Evolutionary conservation across 2,113 vertebrate species (phyloP), one percentile per base, ranked within the genome.

Genomic region (Alligator sinensis): DNA sequence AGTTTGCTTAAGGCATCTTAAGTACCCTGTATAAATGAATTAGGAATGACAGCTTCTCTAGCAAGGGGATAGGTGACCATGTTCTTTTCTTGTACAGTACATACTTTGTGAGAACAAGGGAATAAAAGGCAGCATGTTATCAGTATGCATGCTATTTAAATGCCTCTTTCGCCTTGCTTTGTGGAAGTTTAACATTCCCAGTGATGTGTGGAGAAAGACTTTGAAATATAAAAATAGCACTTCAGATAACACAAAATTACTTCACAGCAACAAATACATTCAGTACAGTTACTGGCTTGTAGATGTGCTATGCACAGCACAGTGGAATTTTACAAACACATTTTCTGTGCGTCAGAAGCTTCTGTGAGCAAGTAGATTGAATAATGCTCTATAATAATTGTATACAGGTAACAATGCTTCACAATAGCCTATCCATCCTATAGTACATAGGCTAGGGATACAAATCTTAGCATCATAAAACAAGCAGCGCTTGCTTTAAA

Each of bases 161-260:
- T 90, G 74, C 54, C 34, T 94, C 27, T 90, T 68, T 92, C 78
- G 16, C 28, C 80, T 87, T 95, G 87, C 90, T 94, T 96, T 87
- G 74, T 90, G 62, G 92, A 96, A 94, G 62, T 81, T 93, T 89
- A 94, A 90, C 91, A 93, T 94, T 95, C 78, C 80, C 82, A 92
- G 63, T 27, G 74, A 97, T 61, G 92, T 93, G 92, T 94, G 92
- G 68, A 96, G 88, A 93, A 94, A 94, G 91, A 96, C 79, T 89
- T 84, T 89, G 86, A 95, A 92, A 94, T 75, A 94, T 80, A 94
- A 96, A 97, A 97, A 86, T 84, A 78, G 77, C 86, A 38, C 86
- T 94, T 97, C 90, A 92, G 96, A 97, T 96, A 97, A 97, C 84
- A 93, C 68, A 91, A 96, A 97, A 94, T 97, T 97, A 97, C 92